Conservation (phyloP, 2,888 invertebrate genomes). For the Polyommatus icarus region DNA sequence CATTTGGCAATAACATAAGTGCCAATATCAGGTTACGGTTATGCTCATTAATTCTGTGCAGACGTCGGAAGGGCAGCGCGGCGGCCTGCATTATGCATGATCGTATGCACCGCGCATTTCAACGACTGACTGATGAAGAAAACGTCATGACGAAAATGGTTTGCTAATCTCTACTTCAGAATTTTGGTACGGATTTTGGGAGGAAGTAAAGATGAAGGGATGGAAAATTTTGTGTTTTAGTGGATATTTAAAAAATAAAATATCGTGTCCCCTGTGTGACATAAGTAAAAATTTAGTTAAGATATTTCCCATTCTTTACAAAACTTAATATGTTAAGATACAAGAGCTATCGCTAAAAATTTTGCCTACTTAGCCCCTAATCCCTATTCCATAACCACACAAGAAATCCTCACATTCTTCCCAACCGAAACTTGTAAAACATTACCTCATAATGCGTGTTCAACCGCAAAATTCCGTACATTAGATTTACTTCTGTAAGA, state of each 20-base stretch:
- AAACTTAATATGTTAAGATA: too few species aligned
- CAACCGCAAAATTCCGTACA: slow-evolving; percentile 37
- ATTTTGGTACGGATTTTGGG: not conserved
- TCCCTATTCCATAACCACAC: not conserved
- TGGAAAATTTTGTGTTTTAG: not conserved
- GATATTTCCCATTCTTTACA: not conserved
- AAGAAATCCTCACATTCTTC: not conserved
- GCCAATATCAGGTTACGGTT: slow-evolving; percentile 41
- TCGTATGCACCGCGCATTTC: slow-evolving; percentile 58
- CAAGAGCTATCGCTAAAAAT: not conserved
- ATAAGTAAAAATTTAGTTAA: too few species aligned
- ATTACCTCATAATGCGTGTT: slow-evolving; percentile 29
- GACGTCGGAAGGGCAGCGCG: slow-evolving; percentile 74
- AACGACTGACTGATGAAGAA: slow-evolving; percentile 39
- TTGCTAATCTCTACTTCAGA: slow-evolving; percentile 1
- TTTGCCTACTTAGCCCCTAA: not conserved
- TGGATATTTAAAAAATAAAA: not conserved
- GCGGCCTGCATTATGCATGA: slow-evolving; percentile 73
- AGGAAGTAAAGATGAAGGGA: not conserved
- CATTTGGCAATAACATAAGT: slow-evolving; percentile 34
- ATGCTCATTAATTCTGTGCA: slow-evolving; percentile 66
- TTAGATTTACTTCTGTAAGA: slow-evolving; percentile 42
- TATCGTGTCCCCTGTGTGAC: too few species aligned
- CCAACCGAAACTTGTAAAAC: slow-evolving; percentile 18
- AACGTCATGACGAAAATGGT: slow-evolving; percentile 37